Conservation (phyloP, 2,113 vertebrate species). For the Accipiter cooperii region DNA sequence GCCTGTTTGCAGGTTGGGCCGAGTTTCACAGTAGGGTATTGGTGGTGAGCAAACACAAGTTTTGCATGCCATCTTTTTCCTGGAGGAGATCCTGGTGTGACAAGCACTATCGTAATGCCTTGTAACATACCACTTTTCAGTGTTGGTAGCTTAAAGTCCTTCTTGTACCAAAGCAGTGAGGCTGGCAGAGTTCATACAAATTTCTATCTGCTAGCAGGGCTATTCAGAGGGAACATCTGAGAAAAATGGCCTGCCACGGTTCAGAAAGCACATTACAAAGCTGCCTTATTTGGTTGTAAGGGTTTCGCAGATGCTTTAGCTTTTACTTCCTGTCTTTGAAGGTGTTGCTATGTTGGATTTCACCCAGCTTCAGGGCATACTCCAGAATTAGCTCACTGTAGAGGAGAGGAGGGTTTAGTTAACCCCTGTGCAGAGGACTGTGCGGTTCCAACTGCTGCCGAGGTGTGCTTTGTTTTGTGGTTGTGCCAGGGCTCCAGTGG, state of each 20-base stretch:
- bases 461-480: neutral
- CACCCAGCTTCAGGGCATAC: neutral
- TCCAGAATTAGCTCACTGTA: neutral
- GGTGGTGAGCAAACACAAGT: constrained; percentile 40
- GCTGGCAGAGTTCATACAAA: neutral
- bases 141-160: neutral
- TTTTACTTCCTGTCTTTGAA: neutral
- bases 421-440: neutral
- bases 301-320: neutral
- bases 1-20: constrained; percentile 53
- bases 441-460: neutral
- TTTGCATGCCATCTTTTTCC: constrained; percentile 44
- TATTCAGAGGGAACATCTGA: neutral
- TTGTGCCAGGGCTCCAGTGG: neutral
- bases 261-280: neutral
- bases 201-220: neutral
- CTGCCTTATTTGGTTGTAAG: neutral
- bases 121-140: neutral
- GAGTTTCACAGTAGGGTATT: constrained; percentile 30
- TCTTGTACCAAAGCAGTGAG: neutral
- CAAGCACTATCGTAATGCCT: neutral
- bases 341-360: neutral
- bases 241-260: neutral
- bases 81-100: constrained; percentile 35
- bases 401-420: neutral